These are phyloP conservation scores for Dicranocentrus wangi DNA, from an alignment of 2,888 invertebrate species.

Conservation along the genomic window DNA sequence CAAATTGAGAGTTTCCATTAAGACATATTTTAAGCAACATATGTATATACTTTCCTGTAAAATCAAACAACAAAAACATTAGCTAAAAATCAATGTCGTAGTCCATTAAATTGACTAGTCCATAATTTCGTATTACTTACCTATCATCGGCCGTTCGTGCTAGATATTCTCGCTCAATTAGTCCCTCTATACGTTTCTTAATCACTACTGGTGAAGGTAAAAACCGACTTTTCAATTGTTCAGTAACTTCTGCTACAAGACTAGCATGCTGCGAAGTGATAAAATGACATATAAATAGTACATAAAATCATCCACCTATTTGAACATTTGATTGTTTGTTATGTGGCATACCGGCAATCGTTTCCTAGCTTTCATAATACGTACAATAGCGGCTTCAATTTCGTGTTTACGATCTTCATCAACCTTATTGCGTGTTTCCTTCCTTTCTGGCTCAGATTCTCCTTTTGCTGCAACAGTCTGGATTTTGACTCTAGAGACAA, in stretches of 20 bases:
- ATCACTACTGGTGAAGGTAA: conserved; percentile 98
- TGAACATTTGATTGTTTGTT: not conserved
- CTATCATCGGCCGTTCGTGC: conserved; percentile 96
- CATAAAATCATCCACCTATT: not conserved
- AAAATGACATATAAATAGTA: conserved; percentile 38
- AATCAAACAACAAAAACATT: conserved; percentile 49
- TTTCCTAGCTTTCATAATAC: conserved; percentile 99
- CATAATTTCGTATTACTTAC: conserved; percentile 74
- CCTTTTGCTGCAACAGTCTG: conserved; percentile 96
- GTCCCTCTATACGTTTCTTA: conserved; percentile 99
- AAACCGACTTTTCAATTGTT: conserved; percentile 96
- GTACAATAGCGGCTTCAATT: conserved; percentile 98
- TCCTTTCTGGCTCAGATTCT: conserved; percentile 98
- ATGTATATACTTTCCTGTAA: conserved; percentile 91
- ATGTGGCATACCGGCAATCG: conserved; percentile 83
- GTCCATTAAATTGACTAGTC: too few relatives aligned
- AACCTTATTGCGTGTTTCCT: conserved; percentile 97
- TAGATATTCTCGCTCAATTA: conserved; percentile 99
- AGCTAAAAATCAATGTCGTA: conserved; percentile 4
- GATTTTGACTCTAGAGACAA: conserved; percentile 85
- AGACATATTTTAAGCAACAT: conserved; percentile 84
- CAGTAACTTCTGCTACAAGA: conserved; percentile 96
- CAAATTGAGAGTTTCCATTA: conserved; percentile 9
- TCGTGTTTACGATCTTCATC: conserved; percentile 99
- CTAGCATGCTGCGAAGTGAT: conserved; percentile 84